Conservation (phyloP, 2,888 invertebrate genomes). For the Pyrochroa serraticornis region DNA sequence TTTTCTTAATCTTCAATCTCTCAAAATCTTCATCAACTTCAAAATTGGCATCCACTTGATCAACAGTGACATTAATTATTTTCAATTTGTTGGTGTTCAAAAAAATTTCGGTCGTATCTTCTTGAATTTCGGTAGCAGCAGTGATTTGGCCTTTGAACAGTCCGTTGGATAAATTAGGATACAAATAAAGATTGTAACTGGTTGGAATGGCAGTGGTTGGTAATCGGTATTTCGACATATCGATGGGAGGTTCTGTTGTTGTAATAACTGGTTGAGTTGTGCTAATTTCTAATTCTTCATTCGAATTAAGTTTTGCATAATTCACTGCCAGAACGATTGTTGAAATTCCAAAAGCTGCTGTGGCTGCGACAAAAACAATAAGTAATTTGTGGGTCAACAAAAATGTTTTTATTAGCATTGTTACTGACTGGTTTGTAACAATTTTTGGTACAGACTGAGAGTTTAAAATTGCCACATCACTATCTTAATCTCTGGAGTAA, state of each 20-base stretch:
- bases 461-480: too few species aligned
- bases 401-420: slow-evolving; percentile 38
- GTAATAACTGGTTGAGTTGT: slow-evolving; percentile 15
- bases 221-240: slow-evolving; percentile 60
- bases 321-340: slow-evolving; percentile 62
- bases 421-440: slow-evolving; percentile 29
- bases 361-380: slow-evolving; percentile 51
- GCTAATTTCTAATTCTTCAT: too few species aligned
- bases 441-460: slow-evolving; percentile 3
- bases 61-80: slow-evolving; percentile 57
- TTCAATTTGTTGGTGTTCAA: slow-evolving; percentile 68
- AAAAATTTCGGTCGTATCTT: slow-evolving; percentile 59
- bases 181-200: slow-evolving; percentile 71
- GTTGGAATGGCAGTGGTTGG: slow-evolving; percentile 66
- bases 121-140: slow-evolving; percentile 58
- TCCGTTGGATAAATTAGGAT: slow-evolving; percentile 67
- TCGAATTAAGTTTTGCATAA: slow-evolving; percentile 40
- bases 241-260: slow-evolving; percentile 21
- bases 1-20: slow-evolving; percentile 42
- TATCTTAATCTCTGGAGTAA: too few species aligned
- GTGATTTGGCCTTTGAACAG: slow-evolving; percentile 64
- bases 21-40: slow-evolving; percentile 41
- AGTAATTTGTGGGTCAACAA: slow-evolving; percentile 53
- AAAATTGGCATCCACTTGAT: slow-evolving; percentile 36
- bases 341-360: slow-evolving; percentile 60